These are phyloP conservation scores for Paramuricea clavata DNA, from an alignment of 92 coral and sea anemone species.

Conservation along the genomic window DNA sequence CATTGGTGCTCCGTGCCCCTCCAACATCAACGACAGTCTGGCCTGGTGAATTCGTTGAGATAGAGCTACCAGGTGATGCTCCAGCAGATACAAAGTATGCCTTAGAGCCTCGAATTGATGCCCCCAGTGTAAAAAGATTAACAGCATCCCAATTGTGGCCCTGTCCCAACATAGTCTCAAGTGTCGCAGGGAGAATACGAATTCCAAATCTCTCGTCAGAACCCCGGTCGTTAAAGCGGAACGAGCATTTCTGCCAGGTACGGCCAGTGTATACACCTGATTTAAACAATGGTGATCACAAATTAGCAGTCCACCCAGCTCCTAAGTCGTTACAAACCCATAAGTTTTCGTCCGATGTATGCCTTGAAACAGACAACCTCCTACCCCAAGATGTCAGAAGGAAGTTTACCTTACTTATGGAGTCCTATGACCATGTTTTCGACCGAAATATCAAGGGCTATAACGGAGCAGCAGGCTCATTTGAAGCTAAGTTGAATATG, in stretches of 20 bases:
- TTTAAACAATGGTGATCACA: neutral
- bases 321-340: too few relatives aligned
- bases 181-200: constrained; percentile 35
- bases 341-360: neutral
- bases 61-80: constrained; percentile 22
- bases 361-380: neutral
- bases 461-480: constrained; percentile 78
- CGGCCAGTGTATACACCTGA: neutral
- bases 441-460: constrained; percentile 73
- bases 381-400: constrained; percentile 34
- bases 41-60: constrained; percentile 60
- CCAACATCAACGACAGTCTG: constrained; percentile 30
- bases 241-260: constrained; percentile 54
- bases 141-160: constrained; percentile 1
- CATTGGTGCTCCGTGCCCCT: constrained; percentile 68
- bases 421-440: constrained; percentile 26
- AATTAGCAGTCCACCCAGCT: neutral
- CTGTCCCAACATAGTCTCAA: constrained; percentile 24
- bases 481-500: constrained; percentile 75
- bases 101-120: constrained; percentile 22
- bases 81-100: constrained; percentile 10
- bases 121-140: neutral
- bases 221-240: constrained; percentile 33
- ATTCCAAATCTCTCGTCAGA: constrained; percentile 35
- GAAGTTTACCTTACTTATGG: constrained; percentile 14